Evolutionary conservation across 2,888 invertebrate genomes (phyloP).

Genomic region (Heterodera filipjevi): DNA sequence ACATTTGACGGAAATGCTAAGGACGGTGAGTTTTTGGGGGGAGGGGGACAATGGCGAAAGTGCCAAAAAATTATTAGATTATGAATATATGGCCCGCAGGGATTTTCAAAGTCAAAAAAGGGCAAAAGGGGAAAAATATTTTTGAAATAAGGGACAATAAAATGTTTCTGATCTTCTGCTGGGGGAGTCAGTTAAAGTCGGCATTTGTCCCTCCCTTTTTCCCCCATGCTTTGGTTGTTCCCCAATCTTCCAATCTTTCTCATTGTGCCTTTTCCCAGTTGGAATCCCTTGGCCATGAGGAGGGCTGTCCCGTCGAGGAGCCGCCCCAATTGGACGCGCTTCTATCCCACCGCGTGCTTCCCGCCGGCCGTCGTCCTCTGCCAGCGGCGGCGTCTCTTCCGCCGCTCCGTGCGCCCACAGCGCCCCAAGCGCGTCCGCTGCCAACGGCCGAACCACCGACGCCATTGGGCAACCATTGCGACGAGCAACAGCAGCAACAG

Average conservation of each 20-base stretch:
- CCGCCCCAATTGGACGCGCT: conserved; percentile 58
- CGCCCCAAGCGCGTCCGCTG: conserved; percentile 45
- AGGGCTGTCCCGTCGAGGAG: conserved; percentile 55
- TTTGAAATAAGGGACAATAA: too few relatives aligned
- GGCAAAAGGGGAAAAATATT: too few relatives aligned
- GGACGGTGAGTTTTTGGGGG: not conserved
- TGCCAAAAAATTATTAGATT: too few relatives aligned
- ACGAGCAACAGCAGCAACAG: conserved; percentile 52
- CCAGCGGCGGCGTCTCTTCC: conserved; percentile 35
- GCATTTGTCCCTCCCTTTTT: not conserved
- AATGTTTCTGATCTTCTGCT: too few relatives aligned
- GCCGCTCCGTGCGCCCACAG: conserved; percentile 26
- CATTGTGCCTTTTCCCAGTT: conserved; percentile 45
- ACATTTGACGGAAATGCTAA: not conserved
- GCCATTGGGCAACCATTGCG: conserved; percentile 40
- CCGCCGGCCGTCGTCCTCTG: not conserved
- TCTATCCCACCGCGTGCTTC: conserved; percentile 53
- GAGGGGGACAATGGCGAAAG: not conserved
- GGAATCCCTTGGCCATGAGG: conserved; percentile 55
- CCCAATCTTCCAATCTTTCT: not conserved
- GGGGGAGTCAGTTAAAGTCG: too few relatives aligned
- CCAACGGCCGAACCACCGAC: conserved; percentile 39
- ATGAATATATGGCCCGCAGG: too few relatives aligned
- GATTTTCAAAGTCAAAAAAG: too few relatives aligned
- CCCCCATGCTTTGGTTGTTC: not conserved